These are phyloP conservation scores for Oceanodroma leucorhoa DNA, from an alignment of 2,797 vertebrate genomes.

Conservation along the genomic window DNA sequence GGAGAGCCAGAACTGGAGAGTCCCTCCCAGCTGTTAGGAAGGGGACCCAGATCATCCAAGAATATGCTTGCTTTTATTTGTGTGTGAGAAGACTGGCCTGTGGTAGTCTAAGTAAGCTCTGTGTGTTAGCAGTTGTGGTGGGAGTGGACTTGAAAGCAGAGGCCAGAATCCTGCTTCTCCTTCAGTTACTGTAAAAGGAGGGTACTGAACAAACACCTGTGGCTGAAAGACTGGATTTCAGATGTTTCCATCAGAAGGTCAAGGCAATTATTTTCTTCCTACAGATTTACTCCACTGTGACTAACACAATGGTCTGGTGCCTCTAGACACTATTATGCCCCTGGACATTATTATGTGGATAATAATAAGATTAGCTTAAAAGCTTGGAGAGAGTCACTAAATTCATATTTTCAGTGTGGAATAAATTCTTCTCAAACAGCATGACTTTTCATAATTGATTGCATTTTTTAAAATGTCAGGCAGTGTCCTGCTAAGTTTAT, in stretches of 20 bases:
- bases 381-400: constrained; percentile 5
- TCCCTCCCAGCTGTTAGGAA: background rate
- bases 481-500: constrained; percentile 40
- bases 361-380: constrained; percentile 36
- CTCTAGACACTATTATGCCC: background rate
- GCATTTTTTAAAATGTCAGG: constrained; percentile 52
- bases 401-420: background rate
- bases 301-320: constrained; percentile 2
- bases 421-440: constrained; percentile 29
- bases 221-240: background rate
- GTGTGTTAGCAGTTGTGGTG: background rate
- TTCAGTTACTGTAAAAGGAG: background rate
- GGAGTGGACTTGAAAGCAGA: background rate
- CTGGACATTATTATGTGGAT: constrained; percentile 11
- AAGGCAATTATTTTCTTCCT: constrained; percentile 26
- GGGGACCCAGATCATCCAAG: background rate
- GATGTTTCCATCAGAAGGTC: background rate
- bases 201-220: background rate
- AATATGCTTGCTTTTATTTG: background rate
- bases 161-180: background rate
- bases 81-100: background rate
- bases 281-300: background rate
- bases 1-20: background rate
- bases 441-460: constrained; percentile 52
- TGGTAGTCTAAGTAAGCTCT: background rate